phyloP scores from a whole-genome alignment of 1,140 invertebrate species.

The Gonatopus flavifemur region DNA sequence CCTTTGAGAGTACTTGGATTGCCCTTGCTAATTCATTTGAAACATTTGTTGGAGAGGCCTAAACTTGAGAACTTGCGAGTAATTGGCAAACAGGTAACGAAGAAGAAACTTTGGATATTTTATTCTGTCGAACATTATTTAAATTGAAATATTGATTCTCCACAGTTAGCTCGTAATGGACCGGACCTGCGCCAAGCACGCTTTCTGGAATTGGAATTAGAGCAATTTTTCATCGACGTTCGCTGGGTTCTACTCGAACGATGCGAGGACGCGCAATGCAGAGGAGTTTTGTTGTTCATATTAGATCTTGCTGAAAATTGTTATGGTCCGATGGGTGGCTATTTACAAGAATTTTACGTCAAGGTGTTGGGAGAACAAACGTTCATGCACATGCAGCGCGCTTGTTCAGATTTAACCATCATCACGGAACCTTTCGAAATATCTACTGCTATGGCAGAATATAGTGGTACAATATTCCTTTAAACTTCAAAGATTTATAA shows the following conservation, averaged over 20 bases:
- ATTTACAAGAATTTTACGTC: slow-evolving; percentile 5
- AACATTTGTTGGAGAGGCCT: background rate
- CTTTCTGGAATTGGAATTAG: background rate
- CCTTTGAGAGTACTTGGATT: background rate
- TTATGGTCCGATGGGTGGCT: background rate
- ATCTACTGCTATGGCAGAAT: background rate
- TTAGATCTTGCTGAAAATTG: slow-evolving; percentile 7
- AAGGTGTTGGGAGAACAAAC: background rate
- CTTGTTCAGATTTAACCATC: too few species aligned
- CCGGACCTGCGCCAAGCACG: background rate
- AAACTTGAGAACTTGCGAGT: background rate
- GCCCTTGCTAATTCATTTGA: background rate
- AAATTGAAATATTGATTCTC: background rate
- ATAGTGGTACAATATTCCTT: background rate
- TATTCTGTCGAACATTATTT: background rate
- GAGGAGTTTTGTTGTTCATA: background rate
- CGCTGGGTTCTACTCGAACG: background rate
- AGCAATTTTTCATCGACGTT: background rate
- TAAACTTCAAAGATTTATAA: background rate
- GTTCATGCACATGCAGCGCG: background rate
- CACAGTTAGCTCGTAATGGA: background rate
- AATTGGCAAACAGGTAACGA: background rate
- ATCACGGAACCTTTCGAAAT: background rate
- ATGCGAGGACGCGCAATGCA: background rate
- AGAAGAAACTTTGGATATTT: too few species aligned